A percentile compares a stretch with the other conserved stretches of the same genome.
These are phyloP conservation scores for Sarcophaga peregrina DNA, from an alignment of 1,140 invertebrate species.

Conservation along the genomic window DNA sequence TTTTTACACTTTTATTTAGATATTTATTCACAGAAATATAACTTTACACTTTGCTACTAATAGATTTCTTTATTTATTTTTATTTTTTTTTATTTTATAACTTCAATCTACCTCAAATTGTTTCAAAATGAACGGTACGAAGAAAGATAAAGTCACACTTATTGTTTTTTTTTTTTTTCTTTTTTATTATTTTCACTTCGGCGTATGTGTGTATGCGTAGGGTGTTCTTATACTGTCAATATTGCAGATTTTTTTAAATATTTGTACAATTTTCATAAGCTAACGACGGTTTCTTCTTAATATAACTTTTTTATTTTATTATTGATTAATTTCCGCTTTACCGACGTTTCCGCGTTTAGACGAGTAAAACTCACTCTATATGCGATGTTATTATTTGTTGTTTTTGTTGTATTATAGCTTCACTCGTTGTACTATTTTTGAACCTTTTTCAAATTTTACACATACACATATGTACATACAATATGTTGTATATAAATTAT, in stretches of 20 bases:
- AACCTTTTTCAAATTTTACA: neutral
- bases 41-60: neutral
- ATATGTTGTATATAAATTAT: constrained; percentile 27
- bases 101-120: constrained; percentile 12
- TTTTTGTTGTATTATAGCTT: constrained; percentile 46
- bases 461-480: constrained; percentile 24
- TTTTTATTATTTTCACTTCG: constrained; percentile 48
- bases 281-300: neutral
- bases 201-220: constrained; percentile 42
- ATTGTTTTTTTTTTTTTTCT: neutral
- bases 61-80: neutral
- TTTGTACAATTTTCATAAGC: constrained; percentile 45
- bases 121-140: constrained; percentile 7
- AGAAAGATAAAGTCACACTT: constrained; percentile 35
- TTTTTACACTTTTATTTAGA: neutral
- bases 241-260: constrained; percentile 49
- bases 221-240: constrained; percentile 45
- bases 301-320: neutral
- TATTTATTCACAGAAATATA: constrained; percentile 4
- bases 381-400: constrained; percentile 30
- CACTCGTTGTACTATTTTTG: constrained; percentile 62
- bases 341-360: constrained; percentile 6
- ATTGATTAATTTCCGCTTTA: constrained; percentile 22
- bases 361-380: constrained; percentile 3
- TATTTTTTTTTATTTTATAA: constrained; percentile 15